Base-by-base conservation (phyloP, 2,888 invertebrate genomes). In the Calephelis perditalis region DNA sequence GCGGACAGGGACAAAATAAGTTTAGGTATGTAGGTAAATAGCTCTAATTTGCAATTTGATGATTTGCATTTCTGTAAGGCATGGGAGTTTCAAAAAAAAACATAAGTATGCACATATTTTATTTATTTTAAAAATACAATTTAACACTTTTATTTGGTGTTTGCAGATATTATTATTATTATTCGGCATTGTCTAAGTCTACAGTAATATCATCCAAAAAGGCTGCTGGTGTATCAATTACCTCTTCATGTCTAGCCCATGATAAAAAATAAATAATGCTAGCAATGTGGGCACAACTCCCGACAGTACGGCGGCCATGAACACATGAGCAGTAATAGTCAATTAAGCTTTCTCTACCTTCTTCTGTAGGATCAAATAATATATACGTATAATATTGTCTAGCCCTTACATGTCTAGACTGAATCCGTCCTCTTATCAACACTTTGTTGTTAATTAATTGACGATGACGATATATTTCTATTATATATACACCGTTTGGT, bases 351-450 rank as follows among this genome's bases (percentile, higher is more conserved):
- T 63, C 36, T 61, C 58, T 63, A 36, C 63, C 61, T 7, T 35
- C n/a, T 54, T 37, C 8, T 61, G 59, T 61, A n/a, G 61, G 61
- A 47, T 63, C 35, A 44, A 63, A 12, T 37, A 63, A 59, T 46
- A 61, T 63, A 54, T 63, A 61, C n/a, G 63, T 63, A 15, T 59
- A 63, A 56, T 63, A 63, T 52, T 59, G 61, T 57, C 54, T 63
- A 11, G 10, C 54, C 12, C 60, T 35, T 26, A 57, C 44, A 15
- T 15, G 15, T 15, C 15, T 15, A 15, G 15, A 15, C 15, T 15
- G 15, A 15, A 15, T 15, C 15, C 37, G 40, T 10, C 59, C 57
- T 52, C 59, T 58, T 54, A 60, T 63, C 40, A 60, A 57, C 43
- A 47, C 58, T 35, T 58, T 62, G 57, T 63, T 62, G 12, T 62